Percentiles rank a stretch among this genome's conserved stretches.
These are phyloP conservation scores for Anthoptus insignis DNA, from an alignment of 2,888 invertebrate genomes.

Conservation along the genomic window DNA sequence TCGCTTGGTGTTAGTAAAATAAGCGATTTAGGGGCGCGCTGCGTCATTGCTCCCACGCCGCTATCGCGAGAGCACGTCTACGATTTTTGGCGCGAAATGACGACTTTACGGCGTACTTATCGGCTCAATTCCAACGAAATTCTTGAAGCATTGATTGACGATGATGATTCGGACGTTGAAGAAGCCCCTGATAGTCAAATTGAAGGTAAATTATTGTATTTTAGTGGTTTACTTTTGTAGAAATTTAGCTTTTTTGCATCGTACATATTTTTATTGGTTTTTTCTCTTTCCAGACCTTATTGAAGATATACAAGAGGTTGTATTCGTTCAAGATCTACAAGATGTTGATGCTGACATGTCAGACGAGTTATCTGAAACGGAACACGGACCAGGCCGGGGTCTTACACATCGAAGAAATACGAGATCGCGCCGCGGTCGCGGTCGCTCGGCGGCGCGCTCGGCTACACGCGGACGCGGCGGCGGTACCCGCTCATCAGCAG, in stretches of 20 bases:
- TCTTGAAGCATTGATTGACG: slow-evolving; percentile 6
- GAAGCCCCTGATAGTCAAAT: slow-evolving; percentile 27
- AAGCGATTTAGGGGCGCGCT: not conserved
- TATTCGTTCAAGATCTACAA: slow-evolving; percentile 28
- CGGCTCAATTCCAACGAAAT: slow-evolving; percentile 4
- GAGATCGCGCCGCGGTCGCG: slow-evolving; percentile 15
- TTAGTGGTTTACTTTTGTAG: slow-evolving; percentile 12
- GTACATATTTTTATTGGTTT: slow-evolving; percentile 1
- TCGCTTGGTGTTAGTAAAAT: no score
- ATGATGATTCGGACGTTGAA: slow-evolving; percentile 12
- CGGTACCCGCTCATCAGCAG: no score
- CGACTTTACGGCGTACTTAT: slow-evolving; percentile 7
- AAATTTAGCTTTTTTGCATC: not conserved
- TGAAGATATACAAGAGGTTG: slow-evolving; percentile 36
- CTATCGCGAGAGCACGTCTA: slow-evolving; percentile 11
- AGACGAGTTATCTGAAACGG: slow-evolving; percentile 27
- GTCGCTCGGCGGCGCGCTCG: slow-evolving; percentile 10
- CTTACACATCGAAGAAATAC: not conserved
- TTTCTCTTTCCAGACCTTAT: slow-evolving; percentile 36
- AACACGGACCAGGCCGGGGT: slow-evolving; percentile 19
- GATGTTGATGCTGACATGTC: slow-evolving; percentile 28
- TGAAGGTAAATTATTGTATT: slow-evolving; percentile 27
- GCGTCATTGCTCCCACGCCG: slow-evolving; percentile 28
- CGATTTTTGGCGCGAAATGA: slow-evolving; percentile 16
- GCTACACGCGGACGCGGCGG: no score